These are phyloP conservation scores for Drosophila willistoni DNA, from an alignment of 1,140 invertebrate genomes.

Conservation along the genomic window DNA sequence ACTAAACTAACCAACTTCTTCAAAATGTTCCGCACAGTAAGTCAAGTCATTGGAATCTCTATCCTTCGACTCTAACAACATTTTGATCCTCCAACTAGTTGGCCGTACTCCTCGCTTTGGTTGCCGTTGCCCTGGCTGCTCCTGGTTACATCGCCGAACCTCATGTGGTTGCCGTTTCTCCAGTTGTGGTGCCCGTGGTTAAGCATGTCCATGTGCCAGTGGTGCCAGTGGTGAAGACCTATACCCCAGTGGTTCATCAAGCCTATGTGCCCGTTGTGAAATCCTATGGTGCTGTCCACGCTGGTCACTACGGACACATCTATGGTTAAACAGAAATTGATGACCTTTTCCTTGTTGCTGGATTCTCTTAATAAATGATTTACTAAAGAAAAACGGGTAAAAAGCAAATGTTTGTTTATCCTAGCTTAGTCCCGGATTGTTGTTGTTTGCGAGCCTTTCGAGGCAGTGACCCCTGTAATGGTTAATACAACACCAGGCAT, in stretches of 20 bases:
- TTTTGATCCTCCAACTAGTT: slow-evolving; percentile 17
- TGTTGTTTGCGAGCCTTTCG: neutral
- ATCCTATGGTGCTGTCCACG: slow-evolving; percentile 8
- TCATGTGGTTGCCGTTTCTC: slow-evolving; percentile 29
- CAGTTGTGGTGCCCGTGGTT: slow-evolving; percentile 35
- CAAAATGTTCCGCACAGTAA: slow-evolving; percentile 53
- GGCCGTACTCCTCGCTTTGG: slow-evolving; percentile 36
- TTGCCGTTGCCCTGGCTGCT: slow-evolving; percentile 37
- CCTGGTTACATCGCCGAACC: slow-evolving; percentile 39
- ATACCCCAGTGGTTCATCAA: slow-evolving; percentile 13
- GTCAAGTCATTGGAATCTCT: slow-evolving; percentile 1
- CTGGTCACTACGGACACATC: slow-evolving; percentile 34
- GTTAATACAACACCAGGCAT: neutral
- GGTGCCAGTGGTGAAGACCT: slow-evolving; percentile 48
- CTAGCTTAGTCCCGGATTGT: neutral
- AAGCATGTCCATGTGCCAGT: slow-evolving; percentile 38
- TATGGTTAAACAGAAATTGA: slow-evolving; percentile 19
- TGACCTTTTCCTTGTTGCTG: neutral
- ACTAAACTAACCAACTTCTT: neutral
- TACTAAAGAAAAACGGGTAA: neutral
- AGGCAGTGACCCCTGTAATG: slow-evolving; percentile 8
- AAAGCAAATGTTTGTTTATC: slow-evolving; percentile 14
- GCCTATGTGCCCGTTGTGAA: slow-evolving; percentile 19
- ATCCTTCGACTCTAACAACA: neutral
- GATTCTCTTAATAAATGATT: slow-evolving; percentile 2